phyloP scores from a whole-genome alignment of 2,888 invertebrate species.

The Dolichomitus sp. region DNA sequence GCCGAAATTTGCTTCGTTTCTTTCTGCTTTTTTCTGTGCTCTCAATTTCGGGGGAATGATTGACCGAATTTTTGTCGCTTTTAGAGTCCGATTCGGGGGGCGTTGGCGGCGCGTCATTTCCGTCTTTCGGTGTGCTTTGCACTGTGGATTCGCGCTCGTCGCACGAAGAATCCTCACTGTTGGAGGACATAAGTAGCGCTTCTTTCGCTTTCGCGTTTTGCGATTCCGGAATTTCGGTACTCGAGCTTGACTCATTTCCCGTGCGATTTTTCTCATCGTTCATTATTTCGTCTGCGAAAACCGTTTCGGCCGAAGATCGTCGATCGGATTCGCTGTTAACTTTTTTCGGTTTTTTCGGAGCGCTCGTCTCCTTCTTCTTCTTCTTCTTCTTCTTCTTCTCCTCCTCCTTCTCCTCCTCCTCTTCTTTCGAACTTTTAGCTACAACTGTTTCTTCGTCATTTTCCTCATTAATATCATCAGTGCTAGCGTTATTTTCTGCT shows the following conservation, averaged over 20 bases:
- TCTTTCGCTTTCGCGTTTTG: constrained; percentile 37
- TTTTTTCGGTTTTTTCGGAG: not conserved
- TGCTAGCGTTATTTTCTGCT: not conserved
- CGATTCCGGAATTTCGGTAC: constrained; percentile 30
- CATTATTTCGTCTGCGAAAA: not conserved
- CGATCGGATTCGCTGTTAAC: not conserved
- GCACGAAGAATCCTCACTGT: constrained; percentile 56
- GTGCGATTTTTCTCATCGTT: not conserved
- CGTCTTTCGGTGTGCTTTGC: constrained; percentile 11
- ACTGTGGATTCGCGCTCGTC: constrained; percentile 3
- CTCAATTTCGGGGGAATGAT: not conserved
- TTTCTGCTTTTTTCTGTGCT: constrained; percentile 28
- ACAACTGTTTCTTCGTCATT: not conserved
- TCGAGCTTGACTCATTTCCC: not conserved
- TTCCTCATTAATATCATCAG: not conserved
- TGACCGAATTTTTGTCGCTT: not conserved
- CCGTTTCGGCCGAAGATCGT: not conserved
- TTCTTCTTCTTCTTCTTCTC: too few species aligned
- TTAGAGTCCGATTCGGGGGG: constrained; percentile 61
- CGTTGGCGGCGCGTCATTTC: constrained; percentile 26
- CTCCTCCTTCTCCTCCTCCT: too few species aligned
- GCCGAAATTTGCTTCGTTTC: constrained; percentile 66
- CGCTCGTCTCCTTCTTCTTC: not conserved
- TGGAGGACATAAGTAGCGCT: constrained; percentile 47
- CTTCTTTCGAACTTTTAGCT: too few species aligned